Evolutionary conservation across 1,140 invertebrate genomes (phyloP), one percentile per base, ranked within the genome.

Genomic region (Drosophila cardini): DNA sequence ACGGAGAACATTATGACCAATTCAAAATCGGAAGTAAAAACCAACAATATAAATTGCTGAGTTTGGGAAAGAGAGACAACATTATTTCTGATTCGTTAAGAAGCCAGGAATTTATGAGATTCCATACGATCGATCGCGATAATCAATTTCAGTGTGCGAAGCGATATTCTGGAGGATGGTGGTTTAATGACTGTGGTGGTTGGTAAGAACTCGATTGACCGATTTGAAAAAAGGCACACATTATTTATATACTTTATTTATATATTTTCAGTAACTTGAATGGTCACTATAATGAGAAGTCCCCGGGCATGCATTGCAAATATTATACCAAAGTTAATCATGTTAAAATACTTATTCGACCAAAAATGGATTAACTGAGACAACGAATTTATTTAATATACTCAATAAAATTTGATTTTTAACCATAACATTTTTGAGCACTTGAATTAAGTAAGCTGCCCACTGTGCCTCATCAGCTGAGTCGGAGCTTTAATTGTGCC

Each of bases 401-500:
- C 21, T 26, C 0, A 26, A 26, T 26, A 26, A 26, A 26, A 26
- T 26, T 26, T 5, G 21, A 0, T 0, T 26, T 26, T 26, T 26
- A n/a, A n/a, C 2, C 21, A 26, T 26, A 1, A 26, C 21, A 26
- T 26, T 26, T 26, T 18, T 42, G 32, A 10, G 18, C 16, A 32
- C 7, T 2, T 32, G 15, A 11, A n/a, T 21, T 2, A 4, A 4
- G 13, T 13, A 2, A 52, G 50, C 13, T 11, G 15, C 32, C 70
- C 70, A 72, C 56, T 53, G 70, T 72, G 46, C 70, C 1, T 63
- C 56, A 57, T 86, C 82, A 85, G 82, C 82, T 85, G 82, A 80
- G 77, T 7, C 34, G 45, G 84, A 80, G 80, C 80, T 86, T 87
- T 89, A 89, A 89, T 78, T 87, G 71, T 87, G 73, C 80, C 84